A percentile compares a stretch with the other conserved stretches of the same genome.
Evolutionary conservation across 2,888 invertebrate species (phyloP).

Genomic region (Lamproptera curius): DNA sequence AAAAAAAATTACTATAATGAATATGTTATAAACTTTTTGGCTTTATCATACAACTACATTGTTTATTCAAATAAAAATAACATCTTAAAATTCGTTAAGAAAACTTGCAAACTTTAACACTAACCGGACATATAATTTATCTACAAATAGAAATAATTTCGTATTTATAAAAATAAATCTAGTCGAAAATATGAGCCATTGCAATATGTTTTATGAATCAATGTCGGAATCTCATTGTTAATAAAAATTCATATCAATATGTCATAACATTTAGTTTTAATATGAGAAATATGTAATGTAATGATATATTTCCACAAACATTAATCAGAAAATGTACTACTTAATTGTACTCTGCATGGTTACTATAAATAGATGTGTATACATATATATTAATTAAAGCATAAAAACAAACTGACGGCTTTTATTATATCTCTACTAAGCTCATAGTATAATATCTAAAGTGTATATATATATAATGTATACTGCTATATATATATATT

Average conservation of each 20-base stretch:
- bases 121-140: slow-evolving; percentile 12
- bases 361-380: slow-evolving; percentile 40
- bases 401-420: slow-evolving; percentile 48
- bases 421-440: slow-evolving; percentile 28
- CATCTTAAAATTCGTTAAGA: no score
- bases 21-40: no score
- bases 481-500: no score
- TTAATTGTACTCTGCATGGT: slow-evolving; percentile 48
- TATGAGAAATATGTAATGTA: slow-evolving; percentile 24
- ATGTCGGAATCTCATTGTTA: slow-evolving; percentile 29
- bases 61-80: no score
- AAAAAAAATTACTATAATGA: no score
- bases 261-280: slow-evolving; percentile 22
- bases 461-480: no score
- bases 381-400: slow-evolving; percentile 31
- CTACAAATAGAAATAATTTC: slow-evolving; percentile 64
- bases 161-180: slow-evolving; percentile 68
- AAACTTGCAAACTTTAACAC: neutral
- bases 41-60: no score
- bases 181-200: slow-evolving; percentile 76
- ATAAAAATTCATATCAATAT: slow-evolving; percentile 29
- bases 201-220: slow-evolving; percentile 60
- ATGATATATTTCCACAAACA: slow-evolving; percentile 21
- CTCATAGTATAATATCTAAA: no score
- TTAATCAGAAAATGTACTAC: slow-evolving; percentile 36